Evolutionary conservation across 2,797 vertebrate genomes (phyloP), one percentile per base, ranked within the genome.

Genomic region (Kryptolebias ocellatus): DNA sequence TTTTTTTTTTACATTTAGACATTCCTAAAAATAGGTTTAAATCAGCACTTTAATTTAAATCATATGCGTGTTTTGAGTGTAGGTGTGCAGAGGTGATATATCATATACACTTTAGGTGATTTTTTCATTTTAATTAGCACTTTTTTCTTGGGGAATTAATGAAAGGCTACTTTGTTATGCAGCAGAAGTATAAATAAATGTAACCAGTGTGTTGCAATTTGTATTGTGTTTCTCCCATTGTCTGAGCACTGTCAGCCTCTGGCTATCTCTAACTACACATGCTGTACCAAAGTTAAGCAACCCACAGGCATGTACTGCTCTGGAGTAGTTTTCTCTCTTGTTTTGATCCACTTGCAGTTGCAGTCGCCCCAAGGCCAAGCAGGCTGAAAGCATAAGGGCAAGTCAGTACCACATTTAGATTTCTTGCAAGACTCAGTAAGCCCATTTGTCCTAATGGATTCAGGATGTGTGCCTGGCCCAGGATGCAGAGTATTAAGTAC

Each of bases 361-460:
- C 60, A 72, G 50, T 80, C 51, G 44, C 78, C 82, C 71, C 71
- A 83, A 78, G 83, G 89, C 90, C 85, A 87, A 76, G 64, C 74
- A 83, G 58, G 54, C 71, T 82, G 83, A 76, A 84, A 89, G 83
- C 58, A 24, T 69, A 59, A 72, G 78, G 78, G 79, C 77, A 79
- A 70, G 76, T 79, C 72, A 66, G 70, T 55, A 55, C 73, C 72
- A 83, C 80, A 83, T 89, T 83, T 78, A 83, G 65, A 74, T 82
- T 69, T 84, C 68, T 56, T 83, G 66, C 67, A 77, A 75, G 78
- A 85, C 57, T 81, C 80, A 63, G 65, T 76, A 54, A 71, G 64
- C 65, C 84, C 74, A 60, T 79, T 81, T 42, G 0, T 60, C 56
- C 64, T 91, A 90, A 92, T 91, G 86, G 89, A 89, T 80, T 83